A percentile compares a stretch with the other conserved stretches of the same genome.
Evolutionary conservation across 2,797 vertebrate species (phyloP).

Genomic region (Phrynocephalus forsythii): DNA sequence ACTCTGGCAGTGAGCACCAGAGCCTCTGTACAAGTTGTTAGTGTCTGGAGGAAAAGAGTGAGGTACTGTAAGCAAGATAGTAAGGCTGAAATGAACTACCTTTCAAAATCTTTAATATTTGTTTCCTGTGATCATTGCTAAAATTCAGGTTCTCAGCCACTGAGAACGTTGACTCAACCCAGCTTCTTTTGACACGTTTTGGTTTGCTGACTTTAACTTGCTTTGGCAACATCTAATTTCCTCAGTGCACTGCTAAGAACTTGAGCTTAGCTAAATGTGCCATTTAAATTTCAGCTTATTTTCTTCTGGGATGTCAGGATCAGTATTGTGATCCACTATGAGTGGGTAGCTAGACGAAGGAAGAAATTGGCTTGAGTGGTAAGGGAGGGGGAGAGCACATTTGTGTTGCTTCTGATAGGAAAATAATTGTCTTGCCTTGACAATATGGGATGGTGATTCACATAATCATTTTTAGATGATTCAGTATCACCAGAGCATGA

Average conservation of each 20-base stretch:
- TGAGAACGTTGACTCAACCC: neutral
- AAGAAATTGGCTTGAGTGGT: neutral
- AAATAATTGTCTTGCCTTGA: no score
- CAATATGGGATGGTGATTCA: no score
- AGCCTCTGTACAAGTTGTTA: constrained; percentile 25
- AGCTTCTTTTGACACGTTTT: neutral
- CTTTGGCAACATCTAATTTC: constrained; percentile 4
- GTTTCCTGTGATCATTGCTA: neutral
- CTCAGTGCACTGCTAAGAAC: neutral
- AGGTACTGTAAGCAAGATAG: neutral
- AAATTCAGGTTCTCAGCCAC: neutral
- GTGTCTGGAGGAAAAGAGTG: constrained; percentile 31
- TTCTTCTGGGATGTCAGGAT: neutral
- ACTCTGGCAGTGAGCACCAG: constrained; percentile 31
- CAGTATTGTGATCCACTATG: neutral
- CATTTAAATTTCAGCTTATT: neutral
- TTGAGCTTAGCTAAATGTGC: neutral
- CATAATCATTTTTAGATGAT: no score
- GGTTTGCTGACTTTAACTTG: neutral
- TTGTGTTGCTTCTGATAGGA: no score
- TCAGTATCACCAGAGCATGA: no score
- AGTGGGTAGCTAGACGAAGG: neutral
- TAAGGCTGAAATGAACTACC: neutral
- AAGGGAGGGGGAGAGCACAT: neutral
- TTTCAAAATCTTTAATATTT: constrained; percentile 6